Evolutionary conservation across 2,888 invertebrate genomes (phyloP).

Genomic region (Cephonodes hylas): DNA sequence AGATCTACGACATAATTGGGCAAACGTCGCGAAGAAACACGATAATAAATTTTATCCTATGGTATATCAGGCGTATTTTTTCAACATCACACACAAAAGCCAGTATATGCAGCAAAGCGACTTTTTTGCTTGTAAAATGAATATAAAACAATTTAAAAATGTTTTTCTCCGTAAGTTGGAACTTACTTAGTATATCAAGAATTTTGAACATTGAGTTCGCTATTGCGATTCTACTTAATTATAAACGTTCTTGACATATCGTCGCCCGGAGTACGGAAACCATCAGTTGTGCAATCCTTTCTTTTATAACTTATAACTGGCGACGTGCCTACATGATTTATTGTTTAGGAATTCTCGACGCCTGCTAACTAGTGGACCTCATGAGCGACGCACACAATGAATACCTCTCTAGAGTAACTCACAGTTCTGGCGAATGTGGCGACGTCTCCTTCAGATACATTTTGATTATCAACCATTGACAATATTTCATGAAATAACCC

Average conservation of each 20-base stretch:
- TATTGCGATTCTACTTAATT: background rate
- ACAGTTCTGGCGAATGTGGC: background rate
- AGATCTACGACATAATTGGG: constrained; percentile 14
- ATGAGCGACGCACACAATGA: background rate
- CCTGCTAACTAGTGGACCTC: background rate
- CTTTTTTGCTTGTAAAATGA: background rate
- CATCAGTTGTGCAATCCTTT: background rate
- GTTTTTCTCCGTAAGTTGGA: background rate
- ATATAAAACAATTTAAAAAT: background rate
- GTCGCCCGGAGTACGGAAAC: background rate
- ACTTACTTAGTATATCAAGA: background rate
- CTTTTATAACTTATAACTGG: background rate
- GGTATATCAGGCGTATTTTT: background rate
- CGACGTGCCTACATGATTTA: background rate
- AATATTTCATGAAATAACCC: background rate
- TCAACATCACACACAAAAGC: background rate
- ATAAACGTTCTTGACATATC: background rate
- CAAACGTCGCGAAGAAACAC: constrained; percentile 11
- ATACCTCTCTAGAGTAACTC: background rate
- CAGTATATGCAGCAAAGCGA: background rate
- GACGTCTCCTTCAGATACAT: background rate
- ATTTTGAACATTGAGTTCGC: background rate
- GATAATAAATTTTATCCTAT: background rate
- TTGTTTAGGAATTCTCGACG: background rate
- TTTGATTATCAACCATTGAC: background rate